Evolutionary conservation across 1,140 invertebrate genomes (phyloP).

Genomic region (Lycorma delicatula): DNA sequence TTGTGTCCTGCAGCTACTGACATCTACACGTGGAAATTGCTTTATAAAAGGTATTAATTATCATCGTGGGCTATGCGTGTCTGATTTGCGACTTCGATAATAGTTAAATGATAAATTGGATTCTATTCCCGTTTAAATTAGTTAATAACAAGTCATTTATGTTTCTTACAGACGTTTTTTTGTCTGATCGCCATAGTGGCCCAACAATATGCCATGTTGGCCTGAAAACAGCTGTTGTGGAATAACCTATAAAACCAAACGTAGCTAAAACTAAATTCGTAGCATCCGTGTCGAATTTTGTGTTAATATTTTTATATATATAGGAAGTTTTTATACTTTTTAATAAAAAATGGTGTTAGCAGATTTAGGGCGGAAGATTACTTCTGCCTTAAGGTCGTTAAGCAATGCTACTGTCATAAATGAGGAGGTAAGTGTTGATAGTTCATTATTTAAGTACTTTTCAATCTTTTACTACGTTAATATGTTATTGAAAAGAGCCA

Average conservation of each 20-base stretch:
- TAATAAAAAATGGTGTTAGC: constrained; percentile 87
- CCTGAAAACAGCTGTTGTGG: constrained; percentile 8
- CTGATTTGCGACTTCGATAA: too few relatives aligned
- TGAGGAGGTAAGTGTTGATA: constrained; percentile 69
- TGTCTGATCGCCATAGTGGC: too few relatives aligned
- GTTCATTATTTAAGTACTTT: neutral
- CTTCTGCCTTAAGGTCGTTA: constrained; percentile 90
- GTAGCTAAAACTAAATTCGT: neutral
- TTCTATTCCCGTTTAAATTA: too few relatives aligned
- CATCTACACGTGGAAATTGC: too few relatives aligned
- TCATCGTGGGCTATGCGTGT: too few relatives aligned
- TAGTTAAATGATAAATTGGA: too few relatives aligned
- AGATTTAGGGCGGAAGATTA: constrained; percentile 98
- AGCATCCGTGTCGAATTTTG: neutral
- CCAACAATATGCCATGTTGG: constrained; percentile 5
- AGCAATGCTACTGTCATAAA: constrained; percentile 99
- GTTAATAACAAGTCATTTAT: too few relatives aligned
- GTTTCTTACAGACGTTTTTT: too few relatives aligned
- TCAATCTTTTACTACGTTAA: too few relatives aligned
- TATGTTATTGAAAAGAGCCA: too few relatives aligned
- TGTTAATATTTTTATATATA: constrained; percentile 1
- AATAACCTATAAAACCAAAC: constrained; percentile 6
- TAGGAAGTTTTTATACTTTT: constrained; percentile 4
- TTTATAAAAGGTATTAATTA: too few relatives aligned
- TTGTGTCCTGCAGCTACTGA: too few relatives aligned